phyloP scores from a whole-genome alignment of 2,113 vertebrate genomes.

The Megaceryle torquata region DNA sequence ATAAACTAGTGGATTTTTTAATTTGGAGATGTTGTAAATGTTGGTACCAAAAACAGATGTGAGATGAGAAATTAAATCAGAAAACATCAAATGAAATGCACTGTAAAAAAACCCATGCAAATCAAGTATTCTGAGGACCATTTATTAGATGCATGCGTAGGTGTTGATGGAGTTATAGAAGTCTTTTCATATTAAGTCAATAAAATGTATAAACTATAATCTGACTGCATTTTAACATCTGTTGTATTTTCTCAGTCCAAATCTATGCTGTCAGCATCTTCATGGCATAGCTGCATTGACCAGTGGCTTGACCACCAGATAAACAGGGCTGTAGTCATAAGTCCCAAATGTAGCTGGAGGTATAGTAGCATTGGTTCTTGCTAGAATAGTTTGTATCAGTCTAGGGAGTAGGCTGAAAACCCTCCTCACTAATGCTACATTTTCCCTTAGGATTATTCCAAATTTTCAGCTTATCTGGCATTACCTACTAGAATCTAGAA shows the following conservation, averaged over 20 bases:
- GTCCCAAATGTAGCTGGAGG: neutral
- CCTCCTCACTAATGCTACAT: neutral
- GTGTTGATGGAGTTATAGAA: neutral
- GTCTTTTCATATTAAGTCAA: neutral
- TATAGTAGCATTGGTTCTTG: neutral
- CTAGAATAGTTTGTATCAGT: neutral
- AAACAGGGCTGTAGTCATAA: neutral
- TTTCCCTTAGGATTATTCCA: neutral
- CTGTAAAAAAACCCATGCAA: neutral
- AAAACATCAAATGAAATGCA: neutral
- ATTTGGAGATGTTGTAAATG: neutral
- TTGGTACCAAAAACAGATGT: neutral
- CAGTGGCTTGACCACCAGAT: neutral
- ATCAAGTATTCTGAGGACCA: neutral
- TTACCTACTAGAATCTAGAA: neutral
- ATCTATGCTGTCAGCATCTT: neutral
- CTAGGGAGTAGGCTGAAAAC: neutral
- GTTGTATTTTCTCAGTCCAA: neutral
- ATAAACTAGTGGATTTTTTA: neutral
- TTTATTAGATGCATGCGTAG: neutral
- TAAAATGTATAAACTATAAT: neutral
- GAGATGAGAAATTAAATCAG: neutral
- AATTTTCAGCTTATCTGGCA: neutral
- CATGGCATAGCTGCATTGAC: neutral
- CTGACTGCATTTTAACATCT: neutral